Evolutionary conservation across 2,797 vertebrate species (phyloP).

Genomic region (Macrochelys suwanniensis): DNA sequence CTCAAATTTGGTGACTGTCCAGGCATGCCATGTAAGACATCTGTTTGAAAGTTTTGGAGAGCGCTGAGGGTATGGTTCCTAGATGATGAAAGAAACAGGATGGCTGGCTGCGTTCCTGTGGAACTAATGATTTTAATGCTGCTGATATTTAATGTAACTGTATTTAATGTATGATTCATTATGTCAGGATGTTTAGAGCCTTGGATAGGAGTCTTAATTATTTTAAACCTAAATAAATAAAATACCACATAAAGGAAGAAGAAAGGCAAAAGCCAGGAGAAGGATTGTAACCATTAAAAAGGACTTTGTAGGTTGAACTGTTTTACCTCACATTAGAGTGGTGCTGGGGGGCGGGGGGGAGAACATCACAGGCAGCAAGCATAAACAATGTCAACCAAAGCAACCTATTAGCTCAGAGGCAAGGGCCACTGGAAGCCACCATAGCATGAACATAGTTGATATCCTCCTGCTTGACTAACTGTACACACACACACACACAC

Average conservation of each 20-base stretch:
- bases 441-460: fast-evolving
- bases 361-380: neutral
- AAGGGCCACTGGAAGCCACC: neutral
- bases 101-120: neutral
- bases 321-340: conserved; percentile 14
- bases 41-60: neutral
- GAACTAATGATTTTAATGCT: neutral
- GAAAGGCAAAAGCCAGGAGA: conserved; percentile 26
- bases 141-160: neutral
- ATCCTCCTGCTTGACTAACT: neutral
- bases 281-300: conserved; percentile 37
- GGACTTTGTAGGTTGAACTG: neutral
- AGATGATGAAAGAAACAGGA: neutral
- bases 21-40: neutral
- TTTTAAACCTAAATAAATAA: neutral
- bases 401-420: neutral
- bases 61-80: neutral
- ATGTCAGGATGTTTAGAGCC: neutral
- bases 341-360: too few relatives aligned
- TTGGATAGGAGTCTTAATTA: neutral
- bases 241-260: neutral
- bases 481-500: too few relatives aligned
- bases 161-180: neutral
- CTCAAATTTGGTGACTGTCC: neutral
- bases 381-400: conserved; percentile 8